Conservation (phyloP, 2,113 vertebrate genomes). For the Platycercus adscitus region DNA sequence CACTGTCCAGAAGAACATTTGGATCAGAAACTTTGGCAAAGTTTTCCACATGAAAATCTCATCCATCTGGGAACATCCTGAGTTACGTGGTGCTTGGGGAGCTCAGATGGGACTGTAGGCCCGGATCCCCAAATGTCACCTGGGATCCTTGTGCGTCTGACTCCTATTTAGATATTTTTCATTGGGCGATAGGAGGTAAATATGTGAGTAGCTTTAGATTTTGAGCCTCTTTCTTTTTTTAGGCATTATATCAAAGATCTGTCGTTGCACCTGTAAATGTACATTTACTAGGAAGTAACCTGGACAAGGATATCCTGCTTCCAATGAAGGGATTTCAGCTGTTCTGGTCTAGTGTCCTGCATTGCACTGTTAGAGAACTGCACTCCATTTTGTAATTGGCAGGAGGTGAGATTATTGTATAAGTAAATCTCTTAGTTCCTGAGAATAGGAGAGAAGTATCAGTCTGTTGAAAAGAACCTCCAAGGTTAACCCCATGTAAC, state of each 20-base stretch:
- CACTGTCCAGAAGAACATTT: background rate
- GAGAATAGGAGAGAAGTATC: background rate
- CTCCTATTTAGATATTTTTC: background rate
- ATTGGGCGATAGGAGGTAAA: background rate
- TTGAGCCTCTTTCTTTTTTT: background rate
- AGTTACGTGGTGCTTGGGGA: background rate
- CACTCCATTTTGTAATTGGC: background rate
- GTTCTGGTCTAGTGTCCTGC: background rate
- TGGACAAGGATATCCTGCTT: background rate
- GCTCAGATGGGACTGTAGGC: background rate
- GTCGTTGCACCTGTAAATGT: background rate
- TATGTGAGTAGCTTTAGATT: background rate
- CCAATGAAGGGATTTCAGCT: background rate
- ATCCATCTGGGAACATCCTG: background rate
- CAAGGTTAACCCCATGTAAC: background rate
- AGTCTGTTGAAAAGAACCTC: background rate
- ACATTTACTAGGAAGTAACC: background rate
- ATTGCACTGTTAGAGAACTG: background rate
- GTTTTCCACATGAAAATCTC: background rate
- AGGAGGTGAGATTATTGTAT: background rate
- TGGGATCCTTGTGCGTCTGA: background rate
- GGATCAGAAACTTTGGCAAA: background rate
- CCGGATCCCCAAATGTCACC: background rate
- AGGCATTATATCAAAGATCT: background rate
- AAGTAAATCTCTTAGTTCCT: background rate